Percentiles rank a stretch among this genome's conserved stretches.
phyloP scores from a whole-genome alignment of 2,113 vertebrate species.

The Ptyas mucosa region DNA sequence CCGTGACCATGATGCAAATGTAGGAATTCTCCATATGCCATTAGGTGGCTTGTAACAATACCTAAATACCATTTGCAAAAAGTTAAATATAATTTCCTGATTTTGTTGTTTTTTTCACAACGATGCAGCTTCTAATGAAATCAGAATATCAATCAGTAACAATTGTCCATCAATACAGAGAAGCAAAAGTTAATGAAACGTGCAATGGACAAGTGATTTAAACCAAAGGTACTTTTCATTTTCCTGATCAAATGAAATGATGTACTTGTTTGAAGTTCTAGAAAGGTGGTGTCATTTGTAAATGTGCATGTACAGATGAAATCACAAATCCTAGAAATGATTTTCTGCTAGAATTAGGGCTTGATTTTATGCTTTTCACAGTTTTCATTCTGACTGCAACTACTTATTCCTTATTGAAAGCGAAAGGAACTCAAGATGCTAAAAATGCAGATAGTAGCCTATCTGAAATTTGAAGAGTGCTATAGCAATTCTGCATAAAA shows the following conservation, averaged over 20 bases:
- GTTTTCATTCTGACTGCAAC: background rate
- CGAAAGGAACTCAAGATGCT: conserved; percentile 21
- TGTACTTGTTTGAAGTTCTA: conserved; percentile 1
- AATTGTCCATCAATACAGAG: conserved; percentile 45
- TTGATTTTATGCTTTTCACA: conserved; percentile 1
- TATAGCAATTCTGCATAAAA: conserved; percentile 4
- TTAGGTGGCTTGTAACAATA: background rate
- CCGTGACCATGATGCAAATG: background rate
- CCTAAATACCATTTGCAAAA: background rate
- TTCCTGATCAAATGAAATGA: conserved; percentile 46
- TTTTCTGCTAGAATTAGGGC: background rate
- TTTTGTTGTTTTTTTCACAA: conserved; percentile 47
- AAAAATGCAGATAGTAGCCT: conserved; percentile 3
- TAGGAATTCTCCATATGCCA: background rate
- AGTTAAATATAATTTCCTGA: conserved; percentile 26
- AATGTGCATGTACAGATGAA: background rate
- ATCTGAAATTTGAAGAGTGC: conserved; percentile 34
- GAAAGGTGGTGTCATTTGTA: background rate
- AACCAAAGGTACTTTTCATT: conserved; percentile 56
- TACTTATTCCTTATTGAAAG: conserved; percentile 7
- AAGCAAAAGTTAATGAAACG: conserved; percentile 44
- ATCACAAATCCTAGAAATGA: background rate
- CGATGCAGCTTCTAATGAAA: conserved; percentile 58
- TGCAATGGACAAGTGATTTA: conserved; percentile 49
- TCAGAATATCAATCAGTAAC: conserved; percentile 53